Percentiles rank a stretch among this genome's conserved stretches.
phyloP scores from a whole-genome alignment of 2,888 invertebrate species.

The Chymomyza amoena region DNA sequence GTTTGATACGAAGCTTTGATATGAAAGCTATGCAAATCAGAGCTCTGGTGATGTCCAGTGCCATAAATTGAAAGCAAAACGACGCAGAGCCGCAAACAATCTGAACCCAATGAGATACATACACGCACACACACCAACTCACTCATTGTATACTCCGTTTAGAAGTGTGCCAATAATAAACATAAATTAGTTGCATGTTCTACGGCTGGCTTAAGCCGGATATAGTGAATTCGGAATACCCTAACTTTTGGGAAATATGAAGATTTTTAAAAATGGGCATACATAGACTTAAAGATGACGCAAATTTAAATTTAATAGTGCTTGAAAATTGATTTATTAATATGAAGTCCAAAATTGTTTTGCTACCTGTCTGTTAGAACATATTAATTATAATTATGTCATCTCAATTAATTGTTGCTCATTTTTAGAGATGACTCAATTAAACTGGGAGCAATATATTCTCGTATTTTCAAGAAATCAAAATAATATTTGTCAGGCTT shows the following conservation, averaged over 20 bases:
- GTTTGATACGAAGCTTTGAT: slow-evolving; percentile 6
- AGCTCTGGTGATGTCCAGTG: slow-evolving; percentile 33
- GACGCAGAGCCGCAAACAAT: slow-evolving; percentile 5
- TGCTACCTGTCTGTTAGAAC: too few relatives aligned
- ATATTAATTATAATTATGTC: too few relatives aligned
- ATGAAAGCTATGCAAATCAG: slow-evolving; percentile 53
- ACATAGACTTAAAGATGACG: too few relatives aligned
- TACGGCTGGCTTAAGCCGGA: neutral
- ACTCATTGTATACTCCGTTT: slow-evolving; percentile 7
- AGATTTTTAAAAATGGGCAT: too few relatives aligned
- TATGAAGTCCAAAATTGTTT: too few relatives aligned
- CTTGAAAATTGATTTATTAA: too few relatives aligned
- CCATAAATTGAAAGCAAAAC: slow-evolving; percentile 24
- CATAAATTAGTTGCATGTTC: slow-evolving; percentile 55
- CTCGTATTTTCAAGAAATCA: too few relatives aligned
- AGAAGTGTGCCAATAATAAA: slow-evolving; percentile 63
- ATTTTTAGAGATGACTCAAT: too few relatives aligned
- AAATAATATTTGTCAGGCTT: too few relatives aligned
- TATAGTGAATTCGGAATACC: neutral
- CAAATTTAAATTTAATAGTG: too few relatives aligned
- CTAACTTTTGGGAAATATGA: neutral
- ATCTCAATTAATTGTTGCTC: too few relatives aligned
- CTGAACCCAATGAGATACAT: slow-evolving; percentile 14
- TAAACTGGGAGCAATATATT: too few relatives aligned
- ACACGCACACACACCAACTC: slow-evolving; percentile 16